These are phyloP conservation scores for Limnodromus scolopaceus DNA, from an alignment of 2,797 vertebrate species.

Conservation along the genomic window DNA sequence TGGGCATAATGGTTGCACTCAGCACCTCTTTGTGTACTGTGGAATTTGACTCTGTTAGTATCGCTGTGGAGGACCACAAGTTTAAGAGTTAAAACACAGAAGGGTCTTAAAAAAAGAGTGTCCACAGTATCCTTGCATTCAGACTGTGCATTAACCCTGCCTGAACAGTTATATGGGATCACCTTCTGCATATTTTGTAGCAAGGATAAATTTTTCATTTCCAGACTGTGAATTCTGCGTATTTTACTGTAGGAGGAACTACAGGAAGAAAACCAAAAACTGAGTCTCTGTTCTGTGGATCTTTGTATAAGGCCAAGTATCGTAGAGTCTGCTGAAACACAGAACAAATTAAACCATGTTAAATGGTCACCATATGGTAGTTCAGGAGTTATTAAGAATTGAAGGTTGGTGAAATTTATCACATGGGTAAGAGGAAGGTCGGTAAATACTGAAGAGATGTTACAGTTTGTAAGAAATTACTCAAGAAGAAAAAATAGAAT, in stretches of 20 bases:
- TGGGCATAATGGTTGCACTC: neutral
- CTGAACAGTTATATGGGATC: neutral
- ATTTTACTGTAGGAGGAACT: neutral
- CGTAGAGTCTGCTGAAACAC: neutral
- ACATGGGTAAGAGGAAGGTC: neutral
- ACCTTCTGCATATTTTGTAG: neutral
- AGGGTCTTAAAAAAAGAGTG: neutral
- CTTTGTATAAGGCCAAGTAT: neutral
- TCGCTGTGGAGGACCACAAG: neutral
- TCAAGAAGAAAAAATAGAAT: neutral
- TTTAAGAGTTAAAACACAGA: neutral
- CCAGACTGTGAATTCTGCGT: neutral
- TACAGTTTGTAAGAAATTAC: neutral
- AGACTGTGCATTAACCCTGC: neutral
- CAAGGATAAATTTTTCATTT: neutral
- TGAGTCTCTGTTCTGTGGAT: neutral
- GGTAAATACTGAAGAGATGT: neutral
- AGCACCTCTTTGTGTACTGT: neutral
- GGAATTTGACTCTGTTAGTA: neutral
- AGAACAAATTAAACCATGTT: neutral
- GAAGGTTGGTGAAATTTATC: neutral
- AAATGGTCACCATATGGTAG: neutral
- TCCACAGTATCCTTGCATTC: neutral
- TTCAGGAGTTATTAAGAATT: neutral
- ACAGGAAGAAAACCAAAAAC: neutral